Base-by-base conservation (phyloP, 2,888 invertebrate genomes). In the Toxonevra muliebris region DNA sequence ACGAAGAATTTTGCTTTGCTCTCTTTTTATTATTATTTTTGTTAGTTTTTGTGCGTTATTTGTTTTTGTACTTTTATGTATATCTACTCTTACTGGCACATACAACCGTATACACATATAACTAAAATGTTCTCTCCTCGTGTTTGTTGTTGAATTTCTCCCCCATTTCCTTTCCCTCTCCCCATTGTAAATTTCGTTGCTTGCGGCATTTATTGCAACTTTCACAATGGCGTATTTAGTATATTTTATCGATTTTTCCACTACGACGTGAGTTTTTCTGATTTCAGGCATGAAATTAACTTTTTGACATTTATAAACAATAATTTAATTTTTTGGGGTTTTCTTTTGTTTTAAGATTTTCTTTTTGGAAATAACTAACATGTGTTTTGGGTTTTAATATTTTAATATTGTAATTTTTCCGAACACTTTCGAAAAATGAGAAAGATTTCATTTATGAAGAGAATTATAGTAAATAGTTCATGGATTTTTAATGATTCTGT, bases 1-100 rank as follows among this genome's bases (percentile, higher is more conserved):
- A 45, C 30, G 15, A 57, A 41, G 30, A 52, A 40, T 61, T 61
- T 50, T 52, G 20, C 40, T 50, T 48, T 60, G 15, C 19, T 59
- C 19, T 40, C 20, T 12, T 17, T 30, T 59, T n/a, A n/a, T 42
- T 59, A 17, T 19, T 41, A 19, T 59, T 53, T 53, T 53, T 12
- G 12, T 53, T 53, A 53, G 17, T 7, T n/a, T 52, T 4, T 53
- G 30, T 19, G 12, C 30, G 48, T 54, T 62, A 61, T n/a, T 17
- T 1, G 42, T 17, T 41, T 42, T 13, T 40, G 42, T 17, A 20
- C 52, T 48, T 40, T 9, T 60, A 17, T 19, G 13, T 61, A 52
- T 30, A 41, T 13, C 19, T 15, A 52, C 19, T 52, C 15, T 52
- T 52, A 52, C 8, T 53, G 3, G 53, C 19, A 17, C 53, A 53